These are phyloP conservation scores for Capromys pilorides DNA, from an alignment of 2,797 vertebrate genomes.

Conservation along the genomic window DNA sequence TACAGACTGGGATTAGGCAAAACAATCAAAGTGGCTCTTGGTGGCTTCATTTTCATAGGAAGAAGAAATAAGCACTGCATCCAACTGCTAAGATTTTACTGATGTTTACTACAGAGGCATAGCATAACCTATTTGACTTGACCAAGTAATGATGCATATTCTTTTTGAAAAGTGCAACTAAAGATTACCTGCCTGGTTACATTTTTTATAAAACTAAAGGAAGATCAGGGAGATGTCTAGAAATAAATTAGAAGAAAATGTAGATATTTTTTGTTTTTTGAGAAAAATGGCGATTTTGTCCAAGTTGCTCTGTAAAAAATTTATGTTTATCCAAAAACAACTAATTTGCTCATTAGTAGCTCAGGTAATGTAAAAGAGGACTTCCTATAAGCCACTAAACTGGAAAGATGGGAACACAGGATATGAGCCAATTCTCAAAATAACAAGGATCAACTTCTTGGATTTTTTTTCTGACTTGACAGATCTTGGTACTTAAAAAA, in stretches of 20 bases:
- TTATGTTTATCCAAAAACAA: conserved; percentile 47
- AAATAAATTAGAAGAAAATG: conserved; percentile 13
- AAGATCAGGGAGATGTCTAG: not conserved
- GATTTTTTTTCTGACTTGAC: conserved; percentile 7
- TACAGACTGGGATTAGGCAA: not conserved
- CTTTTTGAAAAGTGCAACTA: not conserved
- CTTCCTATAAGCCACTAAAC: not conserved
- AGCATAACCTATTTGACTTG: not conserved
- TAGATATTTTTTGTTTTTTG: not conserved
- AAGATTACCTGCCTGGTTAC: not conserved
- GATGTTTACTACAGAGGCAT: not conserved
- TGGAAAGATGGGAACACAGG: conserved; percentile 33
- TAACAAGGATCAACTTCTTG: conserved; percentile 21
- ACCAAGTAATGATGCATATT: not conserved
- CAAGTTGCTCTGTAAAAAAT: conserved; percentile 4
- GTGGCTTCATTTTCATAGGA: not conserved
- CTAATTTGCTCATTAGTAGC: not conserved
- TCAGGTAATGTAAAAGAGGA: not conserved
- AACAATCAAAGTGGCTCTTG: not conserved
- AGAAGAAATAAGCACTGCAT: not conserved
- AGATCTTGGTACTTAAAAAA: not conserved
- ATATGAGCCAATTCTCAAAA: conserved; percentile 16
- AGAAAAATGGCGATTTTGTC: not conserved
- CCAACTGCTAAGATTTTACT: not conserved
- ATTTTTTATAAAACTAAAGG: not conserved